Conservation (phyloP, 2,797 vertebrate species). For the Linurgus olivaceus region DNA sequence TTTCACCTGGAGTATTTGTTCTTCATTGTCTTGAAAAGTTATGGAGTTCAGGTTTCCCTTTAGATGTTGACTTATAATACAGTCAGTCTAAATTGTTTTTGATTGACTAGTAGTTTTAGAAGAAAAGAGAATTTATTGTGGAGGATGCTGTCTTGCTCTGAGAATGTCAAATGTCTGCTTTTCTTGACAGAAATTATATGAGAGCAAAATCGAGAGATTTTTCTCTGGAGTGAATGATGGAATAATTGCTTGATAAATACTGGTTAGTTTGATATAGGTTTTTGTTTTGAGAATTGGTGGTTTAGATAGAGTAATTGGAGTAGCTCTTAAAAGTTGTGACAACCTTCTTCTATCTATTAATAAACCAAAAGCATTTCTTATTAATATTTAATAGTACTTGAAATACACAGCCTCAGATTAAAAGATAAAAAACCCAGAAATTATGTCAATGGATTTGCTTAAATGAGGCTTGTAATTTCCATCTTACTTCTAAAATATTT, state of each 20-base stretch:
- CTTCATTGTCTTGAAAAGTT: not conserved
- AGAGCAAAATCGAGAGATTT: not conserved
- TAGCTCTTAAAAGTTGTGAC: not conserved
- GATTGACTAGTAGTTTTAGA: not conserved
- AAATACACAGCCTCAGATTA: not conserved
- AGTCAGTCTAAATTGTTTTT: not conserved
- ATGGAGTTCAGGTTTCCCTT: not conserved
- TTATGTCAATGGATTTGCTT: not conserved
- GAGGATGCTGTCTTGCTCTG: not conserved
- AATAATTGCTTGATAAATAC: not conserved
- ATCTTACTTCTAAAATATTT: not conserved
- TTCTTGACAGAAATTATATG: not conserved
- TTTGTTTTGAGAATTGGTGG: not conserved
- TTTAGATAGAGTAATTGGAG: not conserved
- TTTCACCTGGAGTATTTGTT: not conserved
- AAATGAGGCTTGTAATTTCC: not conserved
- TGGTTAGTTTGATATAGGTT: not conserved
- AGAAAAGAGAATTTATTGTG: not conserved
- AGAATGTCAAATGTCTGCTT: not conserved
- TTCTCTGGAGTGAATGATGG: not conserved
- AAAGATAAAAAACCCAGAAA: not conserved
- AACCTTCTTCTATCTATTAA: not conserved
- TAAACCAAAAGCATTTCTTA: not conserved
- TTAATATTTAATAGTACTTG: not conserved
- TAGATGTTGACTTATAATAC: not conserved